Evolutionary conservation across 2,113 vertebrate species (phyloP).

Genomic region (Labrus mixtus): DNA sequence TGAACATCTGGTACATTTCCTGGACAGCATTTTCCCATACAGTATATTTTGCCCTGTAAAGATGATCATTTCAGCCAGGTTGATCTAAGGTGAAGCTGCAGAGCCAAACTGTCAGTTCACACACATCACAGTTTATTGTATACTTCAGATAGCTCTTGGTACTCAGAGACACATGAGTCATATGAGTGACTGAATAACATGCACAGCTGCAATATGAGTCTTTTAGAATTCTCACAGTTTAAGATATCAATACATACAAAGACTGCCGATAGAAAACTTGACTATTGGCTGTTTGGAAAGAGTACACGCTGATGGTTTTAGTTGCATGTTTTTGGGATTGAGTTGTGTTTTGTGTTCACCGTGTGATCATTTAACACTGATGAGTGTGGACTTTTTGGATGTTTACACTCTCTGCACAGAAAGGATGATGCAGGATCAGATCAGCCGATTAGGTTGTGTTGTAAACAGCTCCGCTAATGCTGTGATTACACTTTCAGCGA

Average conservation of each 20-base stretch:
- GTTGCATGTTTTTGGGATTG: neutral
- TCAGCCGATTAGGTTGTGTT: slow-evolving; percentile 24
- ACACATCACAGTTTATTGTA: neutral
- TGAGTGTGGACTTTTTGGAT: neutral
- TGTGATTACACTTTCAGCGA: slow-evolving; percentile 33
- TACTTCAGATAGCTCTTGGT: neutral
- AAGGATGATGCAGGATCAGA: slow-evolving; percentile 21
- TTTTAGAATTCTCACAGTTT: too few relatives aligned
- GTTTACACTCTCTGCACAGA: slow-evolving; percentile 7
- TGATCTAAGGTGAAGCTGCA: neutral
- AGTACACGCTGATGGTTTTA: neutral
- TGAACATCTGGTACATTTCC: too few relatives aligned
- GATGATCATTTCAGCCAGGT: neutral
- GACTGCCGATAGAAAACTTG: too few relatives aligned
- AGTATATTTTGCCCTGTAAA: neutral
- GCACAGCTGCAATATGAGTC: neutral
- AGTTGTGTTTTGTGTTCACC: neutral
- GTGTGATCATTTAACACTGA: slow-evolving; percentile 1
- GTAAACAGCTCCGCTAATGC: slow-evolving; percentile 39
- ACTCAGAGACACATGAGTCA: neutral
- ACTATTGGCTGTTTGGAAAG: too few relatives aligned
- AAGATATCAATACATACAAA: too few relatives aligned
- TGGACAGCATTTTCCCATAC: too few relatives aligned
- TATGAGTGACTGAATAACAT: neutral
- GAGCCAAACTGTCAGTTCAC: neutral